phyloP scores from a whole-genome alignment of 1,140 invertebrate species.

The Ostrea edulis region DNA sequence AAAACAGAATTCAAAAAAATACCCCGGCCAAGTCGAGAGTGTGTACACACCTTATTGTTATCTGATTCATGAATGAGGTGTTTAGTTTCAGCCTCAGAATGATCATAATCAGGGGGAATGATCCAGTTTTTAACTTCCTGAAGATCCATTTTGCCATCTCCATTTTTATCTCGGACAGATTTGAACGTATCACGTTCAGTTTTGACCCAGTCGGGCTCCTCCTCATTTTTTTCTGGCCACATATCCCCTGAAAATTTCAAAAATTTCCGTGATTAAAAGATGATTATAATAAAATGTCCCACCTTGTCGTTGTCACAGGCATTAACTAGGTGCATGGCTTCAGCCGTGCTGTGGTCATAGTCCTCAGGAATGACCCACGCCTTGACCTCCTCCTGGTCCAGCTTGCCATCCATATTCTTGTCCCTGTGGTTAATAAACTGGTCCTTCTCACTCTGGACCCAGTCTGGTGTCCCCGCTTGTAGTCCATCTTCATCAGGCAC shows the following conservation, averaged over 20 bases:
- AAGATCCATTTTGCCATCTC: constrained; percentile 93
- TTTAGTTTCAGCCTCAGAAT: constrained; percentile 96
- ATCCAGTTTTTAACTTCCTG: constrained; percentile 96
- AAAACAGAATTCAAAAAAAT: neutral
- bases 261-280: constrained; percentile 90
- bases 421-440: constrained; percentile 90
- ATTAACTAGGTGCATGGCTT: constrained; percentile 96
- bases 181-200: constrained; percentile 93
- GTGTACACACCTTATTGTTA: constrained; percentile 86
- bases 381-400: constrained; percentile 91
- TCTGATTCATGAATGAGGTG: constrained; percentile 98
- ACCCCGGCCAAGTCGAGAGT: constrained; percentile 20
- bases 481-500: constrained; percentile 92
- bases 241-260: constrained; percentile 74
- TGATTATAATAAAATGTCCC: constrained; percentile 86
- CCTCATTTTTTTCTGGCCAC: constrained; percentile 79
- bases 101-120: constrained; percentile 96
- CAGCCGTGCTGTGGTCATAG: constrained; percentile 97
- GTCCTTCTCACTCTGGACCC: constrained; percentile 96
- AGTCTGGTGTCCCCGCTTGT: constrained; percentile 94
- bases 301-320: constrained; percentile 93
- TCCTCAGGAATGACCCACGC: constrained; percentile 97
- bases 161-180: constrained; percentile 89
- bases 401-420: constrained; percentile 92
- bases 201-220: constrained; percentile 97